Evolutionary conservation across 2,797 vertebrate genomes (phyloP), one percentile per base, ranked within the genome.

Genomic region (Rhabdophis nuchalis): DNA sequence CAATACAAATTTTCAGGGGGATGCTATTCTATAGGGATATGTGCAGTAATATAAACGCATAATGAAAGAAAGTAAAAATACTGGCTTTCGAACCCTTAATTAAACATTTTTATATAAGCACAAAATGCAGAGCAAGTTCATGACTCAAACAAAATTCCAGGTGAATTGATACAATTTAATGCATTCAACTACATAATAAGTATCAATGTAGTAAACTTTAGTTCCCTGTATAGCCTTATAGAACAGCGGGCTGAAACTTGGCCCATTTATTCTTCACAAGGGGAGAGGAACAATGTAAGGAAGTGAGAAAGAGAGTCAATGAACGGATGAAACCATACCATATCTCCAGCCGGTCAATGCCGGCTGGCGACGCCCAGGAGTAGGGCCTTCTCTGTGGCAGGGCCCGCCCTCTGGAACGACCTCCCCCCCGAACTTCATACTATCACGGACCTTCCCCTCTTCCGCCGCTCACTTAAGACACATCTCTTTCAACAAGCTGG

Each of bases 171-270:
- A 36, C 77, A 85, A 60, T 92, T 90, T 87, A 60, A 93, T 91
- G 92, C 64, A 58, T 58, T 60, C 4, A 14, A 53, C 25, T 36
- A 58, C n/a, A 29, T 16, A 87, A 41, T 7, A 82, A 72, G 1
- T 64, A 54, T 86, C 32, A 86, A 29, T 50, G n/a, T 32, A 85
- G 57, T 1, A 93, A 64, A 5, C 50, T 89, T 95, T 32, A 8
- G 1, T 27, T 94, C 93, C 52, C 92, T 90, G 92, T 46, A 93
- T 10, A 85, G 53, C 93, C n/a, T 88, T 4, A 88, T 20, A 2
- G 9, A 94, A 50, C 2, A 94, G 86, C 87, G 3, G 5, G 1
- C 0, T 88, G 64, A 89, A 90, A 92, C 7, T 12, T 91, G 85
- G 77, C 4, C 13, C 52, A 14, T 57, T 60, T 54, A 53, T n/a